Evolutionary conservation across 2,113 vertebrate genomes (phyloP), one percentile per base, ranked within the genome.

Genomic region (Nycticebus coucang): DNA sequence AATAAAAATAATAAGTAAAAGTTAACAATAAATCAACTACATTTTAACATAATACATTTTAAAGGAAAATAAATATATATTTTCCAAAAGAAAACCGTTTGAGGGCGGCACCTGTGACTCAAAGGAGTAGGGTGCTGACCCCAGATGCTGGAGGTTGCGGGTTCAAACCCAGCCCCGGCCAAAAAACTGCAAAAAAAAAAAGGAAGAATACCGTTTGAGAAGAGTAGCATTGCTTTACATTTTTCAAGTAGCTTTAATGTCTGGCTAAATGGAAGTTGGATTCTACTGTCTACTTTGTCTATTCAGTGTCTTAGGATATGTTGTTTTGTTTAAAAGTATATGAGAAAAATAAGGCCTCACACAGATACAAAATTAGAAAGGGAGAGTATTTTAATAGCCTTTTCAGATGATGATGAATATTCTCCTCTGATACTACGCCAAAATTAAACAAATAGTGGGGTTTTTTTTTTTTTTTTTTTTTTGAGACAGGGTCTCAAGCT

Each of bases 21-120:
- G 66, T 24, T 91, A 81, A 89, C 60, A 89, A n/a, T 78, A 78
- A 80, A 66, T 18, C 24, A 77, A 62, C 59, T 95, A 62, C 1
- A 83, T 87, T 89, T 87, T 83, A 82, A 87, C 33, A 77, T 69
- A 95, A 59, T 71, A 75, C 22, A 21, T 83, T 95, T 93, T 87
- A 66, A 94, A 86, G 41, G 78, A 94, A 59, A 87, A 71, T 57
- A 74, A 55, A 26, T 30, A 3, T 30, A 3, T 55, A 24, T 86
- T 93, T 92, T 94, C 84, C 21, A 82, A 89, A 89, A 90, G 30
- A 83, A 62, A 89, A 66, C 66, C 80, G 26, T 53, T 86, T 53
- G 17, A 41, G 41, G 41, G 41, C 41, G 5, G 41, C 41, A 41
- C 5, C 41, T 41, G 41, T 41, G 41, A 41, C 41, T 41, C 41